These are phyloP conservation scores for Anabacerthia variegaticeps DNA, from an alignment of 2,797 vertebrate genomes.

Conservation along the genomic window DNA sequence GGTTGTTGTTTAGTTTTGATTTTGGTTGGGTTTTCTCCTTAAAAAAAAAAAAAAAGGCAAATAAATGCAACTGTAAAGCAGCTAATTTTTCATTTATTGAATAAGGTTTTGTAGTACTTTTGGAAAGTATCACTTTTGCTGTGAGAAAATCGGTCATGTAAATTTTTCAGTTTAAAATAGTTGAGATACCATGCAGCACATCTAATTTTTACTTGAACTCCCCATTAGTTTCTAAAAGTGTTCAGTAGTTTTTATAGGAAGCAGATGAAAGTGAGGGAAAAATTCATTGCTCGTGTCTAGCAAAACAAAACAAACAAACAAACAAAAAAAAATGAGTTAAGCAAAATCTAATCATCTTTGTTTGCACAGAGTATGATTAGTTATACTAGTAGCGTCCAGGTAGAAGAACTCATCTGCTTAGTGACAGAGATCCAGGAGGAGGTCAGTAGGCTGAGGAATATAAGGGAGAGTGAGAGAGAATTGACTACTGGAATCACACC, in stretches of 20 bases:
- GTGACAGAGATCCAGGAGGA: neutral
- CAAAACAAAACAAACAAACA: neutral
- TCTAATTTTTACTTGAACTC: slow-evolving; percentile 17
- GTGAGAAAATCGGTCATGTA: slow-evolving; percentile 1
- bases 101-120: neutral
- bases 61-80: neutral
- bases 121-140: neutral
- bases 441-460: neutral
- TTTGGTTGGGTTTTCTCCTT: neutral
- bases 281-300: neutral
- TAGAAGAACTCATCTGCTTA: neutral
- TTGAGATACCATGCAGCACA: neutral
- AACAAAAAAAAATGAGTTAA: neutral
- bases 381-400: neutral
- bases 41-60: neutral
- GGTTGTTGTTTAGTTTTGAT: neutral
- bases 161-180: slow-evolving; percentile 2
- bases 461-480: neutral
- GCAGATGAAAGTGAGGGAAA: neutral
- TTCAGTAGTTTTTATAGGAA: neutral
- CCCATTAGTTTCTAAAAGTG: neutral
- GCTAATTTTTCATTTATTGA: neutral
- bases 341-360: neutral
- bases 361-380: neutral
- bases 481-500: neutral